Evolutionary conservation across 2,113 vertebrate species (phyloP), one percentile per base, ranked within the genome.

Genomic region (Antechinus flavipes): DNA sequence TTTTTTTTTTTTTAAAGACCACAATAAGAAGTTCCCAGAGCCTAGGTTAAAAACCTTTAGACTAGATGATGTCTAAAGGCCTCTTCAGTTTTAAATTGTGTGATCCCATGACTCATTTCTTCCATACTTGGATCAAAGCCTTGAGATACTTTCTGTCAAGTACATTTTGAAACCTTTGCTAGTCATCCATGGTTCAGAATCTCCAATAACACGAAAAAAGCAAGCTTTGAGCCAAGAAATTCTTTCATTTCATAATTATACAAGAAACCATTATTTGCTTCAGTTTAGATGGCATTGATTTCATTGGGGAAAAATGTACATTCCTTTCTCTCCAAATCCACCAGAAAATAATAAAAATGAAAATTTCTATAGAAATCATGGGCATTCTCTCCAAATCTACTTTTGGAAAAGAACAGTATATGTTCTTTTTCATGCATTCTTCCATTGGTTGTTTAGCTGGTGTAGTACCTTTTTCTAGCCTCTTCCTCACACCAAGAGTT

Each of bases 141-240:
- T 90, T 68, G 42, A 94, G 46, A 68, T 27, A 89, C 35, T 68
- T 84, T 68, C 30, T 19, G 55, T 92, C 52, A 5, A 27, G 1
- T 58, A 35, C 14, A 19, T 92, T 91, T 76, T 50, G 46, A 92
- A 89, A 56, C 68, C 53, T 93, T 76, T 93, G 8, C 0, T 5
- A 76, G 35, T 76, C 90, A 8, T 92, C 94, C 61, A 24, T 91
- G 95, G 7, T 76, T 42, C 27, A 35, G 4, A 9, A 42, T 8
- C 22, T 93, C 47, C 91, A 76, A 91, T 16, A 42, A 42, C 68
- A 89, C 89, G 90, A 84, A 50, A 91, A 94, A 94, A 92, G 5
- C 54, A 84, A 96, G 22, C 26, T 91, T 49, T 50, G 8, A 56
- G 47, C 27, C 30, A 92, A 93, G 58, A 94, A 93, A 91, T 30